Percentiles rank a stretch among this genome's conserved stretches.
phyloP scores from a whole-genome alignment of 2,797 vertebrate genomes.

The Gallinago stenura region DNA sequence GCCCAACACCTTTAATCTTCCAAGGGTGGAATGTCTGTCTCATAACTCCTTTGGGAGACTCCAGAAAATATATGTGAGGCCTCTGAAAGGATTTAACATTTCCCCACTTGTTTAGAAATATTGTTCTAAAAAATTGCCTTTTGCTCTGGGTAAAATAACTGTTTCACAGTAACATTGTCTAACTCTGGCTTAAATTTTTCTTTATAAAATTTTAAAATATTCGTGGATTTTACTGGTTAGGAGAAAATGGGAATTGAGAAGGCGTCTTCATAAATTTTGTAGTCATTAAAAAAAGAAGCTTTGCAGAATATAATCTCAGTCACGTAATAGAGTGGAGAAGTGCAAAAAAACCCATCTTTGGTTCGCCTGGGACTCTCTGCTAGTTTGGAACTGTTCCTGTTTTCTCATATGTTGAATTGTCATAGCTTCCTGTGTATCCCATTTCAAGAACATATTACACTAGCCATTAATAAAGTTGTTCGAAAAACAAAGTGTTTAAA shows the following conservation, averaged over 20 bases:
- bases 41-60: not conserved
- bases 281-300: not conserved
- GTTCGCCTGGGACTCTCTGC: not conserved
- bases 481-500: not conserved
- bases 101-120: not conserved
- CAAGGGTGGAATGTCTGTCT: not conserved
- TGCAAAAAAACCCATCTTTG: not conserved
- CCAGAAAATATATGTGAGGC: not conserved
- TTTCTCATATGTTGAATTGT: not conserved
- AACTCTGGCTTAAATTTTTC: not conserved
- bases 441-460: not conserved
- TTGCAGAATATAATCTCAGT: not conserved
- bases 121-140: not conserved
- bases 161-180: not conserved
- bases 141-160: not conserved
- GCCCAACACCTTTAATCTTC: not conserved
- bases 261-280: not conserved
- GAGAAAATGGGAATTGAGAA: not conserved
- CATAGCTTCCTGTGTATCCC: not conserved
- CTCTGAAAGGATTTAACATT: not conserved
- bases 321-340: not conserved
- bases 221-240: not conserved
- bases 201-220: not conserved
- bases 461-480: not conserved
- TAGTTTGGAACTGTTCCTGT: not conserved